phyloP scores from a whole-genome alignment of 2,113 vertebrate genomes.

The Odontesthes bonariensis region DNA sequence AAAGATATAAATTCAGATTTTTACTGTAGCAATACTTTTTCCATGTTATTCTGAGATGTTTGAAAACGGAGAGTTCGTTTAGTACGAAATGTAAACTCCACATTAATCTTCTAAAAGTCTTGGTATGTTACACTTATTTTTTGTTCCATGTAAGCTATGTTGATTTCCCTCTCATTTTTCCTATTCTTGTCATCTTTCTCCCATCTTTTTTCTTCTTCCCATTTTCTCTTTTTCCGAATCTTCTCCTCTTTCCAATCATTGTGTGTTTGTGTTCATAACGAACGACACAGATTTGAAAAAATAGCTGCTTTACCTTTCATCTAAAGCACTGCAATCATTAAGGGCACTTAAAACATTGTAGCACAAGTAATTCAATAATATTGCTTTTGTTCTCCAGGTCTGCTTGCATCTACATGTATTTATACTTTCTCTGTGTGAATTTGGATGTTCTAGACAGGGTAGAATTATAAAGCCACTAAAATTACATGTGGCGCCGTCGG shows the following conservation, averaged over 20 bases:
- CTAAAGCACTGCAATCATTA: neutral
- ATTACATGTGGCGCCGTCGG: slow-evolving; percentile 57
- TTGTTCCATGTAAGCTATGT: neutral
- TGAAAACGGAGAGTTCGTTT: neutral
- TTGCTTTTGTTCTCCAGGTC: neutral
- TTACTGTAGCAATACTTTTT: neutral
- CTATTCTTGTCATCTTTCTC: neutral
- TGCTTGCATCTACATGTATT: neutral
- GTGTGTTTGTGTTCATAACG: too few relatives aligned
- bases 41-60: neutral
- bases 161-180: neutral
- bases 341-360: neutral
- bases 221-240: neutral
- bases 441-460: slow-evolving; percentile 44
- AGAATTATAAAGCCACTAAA: slow-evolving; percentile 55
- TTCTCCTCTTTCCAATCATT: neutral
- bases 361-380: neutral
- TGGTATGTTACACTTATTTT: neutral
- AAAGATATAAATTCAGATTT: neutral
- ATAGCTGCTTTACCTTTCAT: slow-evolving; percentile 18
- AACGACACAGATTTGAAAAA: neutral
- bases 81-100: neutral
- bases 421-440: slow-evolving; percentile 17
- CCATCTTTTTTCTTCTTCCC: neutral
- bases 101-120: neutral